Percentiles rank a stretch among this genome's conserved stretches.
Conservation (phyloP, 2,113 vertebrate species). For the Zosterops hypoxanthus region DNA sequence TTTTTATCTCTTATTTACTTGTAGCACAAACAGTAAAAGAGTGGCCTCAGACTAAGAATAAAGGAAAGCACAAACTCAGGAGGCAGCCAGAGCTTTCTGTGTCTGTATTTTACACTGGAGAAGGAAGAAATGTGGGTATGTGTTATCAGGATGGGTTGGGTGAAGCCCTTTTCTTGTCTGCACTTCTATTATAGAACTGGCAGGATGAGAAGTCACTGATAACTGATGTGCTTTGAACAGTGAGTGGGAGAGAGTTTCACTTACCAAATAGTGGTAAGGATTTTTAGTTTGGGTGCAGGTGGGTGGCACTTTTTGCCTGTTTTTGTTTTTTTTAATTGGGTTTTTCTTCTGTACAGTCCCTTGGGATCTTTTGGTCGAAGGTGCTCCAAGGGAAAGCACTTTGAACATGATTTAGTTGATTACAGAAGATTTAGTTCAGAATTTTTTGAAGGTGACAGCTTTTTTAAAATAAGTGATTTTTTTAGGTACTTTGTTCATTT, state of each 20-base stretch:
- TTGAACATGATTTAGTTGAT: neutral
- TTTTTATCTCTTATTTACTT: neutral
- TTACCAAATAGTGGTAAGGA: neutral
- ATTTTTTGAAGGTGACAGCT: neutral
- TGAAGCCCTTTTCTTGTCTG: neutral
- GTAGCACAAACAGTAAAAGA: constrained; percentile 53
- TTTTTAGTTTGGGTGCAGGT: neutral
- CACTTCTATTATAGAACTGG: neutral
- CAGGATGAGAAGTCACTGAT: neutral
- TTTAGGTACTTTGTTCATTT: neutral
- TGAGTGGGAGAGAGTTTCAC: neutral
- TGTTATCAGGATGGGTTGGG: neutral
- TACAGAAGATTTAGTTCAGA: neutral
- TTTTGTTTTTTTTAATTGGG: neutral
- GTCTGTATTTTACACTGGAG: constrained; percentile 73
- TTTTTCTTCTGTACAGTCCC: neutral
- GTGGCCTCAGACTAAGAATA: neutral
- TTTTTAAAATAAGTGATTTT: neutral
- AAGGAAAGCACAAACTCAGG: constrained; percentile 36
- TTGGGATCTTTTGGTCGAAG: neutral
- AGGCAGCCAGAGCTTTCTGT: constrained; percentile 26
- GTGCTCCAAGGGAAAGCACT: neutral
- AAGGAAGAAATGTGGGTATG: constrained; percentile 74
- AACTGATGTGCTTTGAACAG: neutral
- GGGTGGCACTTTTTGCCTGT: neutral